Percentiles rank a stretch among this genome's conserved stretches.
Conservation (phyloP, 2,888 invertebrate species). For the Platycheirus rosarum region DNA sequence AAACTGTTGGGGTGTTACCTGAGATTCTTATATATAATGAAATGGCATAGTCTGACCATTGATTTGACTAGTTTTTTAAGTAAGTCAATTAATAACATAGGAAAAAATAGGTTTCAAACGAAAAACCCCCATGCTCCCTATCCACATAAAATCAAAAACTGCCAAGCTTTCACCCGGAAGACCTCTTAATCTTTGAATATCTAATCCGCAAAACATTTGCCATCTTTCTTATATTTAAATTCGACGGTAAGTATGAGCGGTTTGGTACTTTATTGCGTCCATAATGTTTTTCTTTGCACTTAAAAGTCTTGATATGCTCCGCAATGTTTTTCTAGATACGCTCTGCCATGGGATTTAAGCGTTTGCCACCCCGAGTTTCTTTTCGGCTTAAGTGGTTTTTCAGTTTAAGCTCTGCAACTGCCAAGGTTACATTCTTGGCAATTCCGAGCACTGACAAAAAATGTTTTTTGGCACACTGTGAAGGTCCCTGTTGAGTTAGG, state of each 20-base stretch:
- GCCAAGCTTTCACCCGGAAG: no score
- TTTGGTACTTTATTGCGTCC: conserved; percentile 1
- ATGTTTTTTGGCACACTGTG: conserved; percentile 23
- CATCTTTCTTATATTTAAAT: conserved; percentile 14
- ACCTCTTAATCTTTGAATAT: neutral
- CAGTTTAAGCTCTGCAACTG: conserved; percentile 16
- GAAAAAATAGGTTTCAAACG: no score
- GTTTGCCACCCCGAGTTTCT: conserved; percentile 24
- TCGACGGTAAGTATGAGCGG: neutral
- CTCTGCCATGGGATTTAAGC: conserved; percentile 14
- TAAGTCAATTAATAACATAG: no score
- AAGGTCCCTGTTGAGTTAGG: conserved; percentile 20
- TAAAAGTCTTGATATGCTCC: conserved; percentile 14
- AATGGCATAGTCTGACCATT: no score
- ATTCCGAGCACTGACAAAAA: conserved; percentile 29
- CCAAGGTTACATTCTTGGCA: conserved; percentile 18
- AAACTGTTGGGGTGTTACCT: no score
- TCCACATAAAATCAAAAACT: no score
- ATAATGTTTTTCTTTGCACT: conserved; percentile 23
- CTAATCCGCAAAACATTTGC: conserved; percentile 17
- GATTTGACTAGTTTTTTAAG: no score
- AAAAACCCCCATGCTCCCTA: no score
- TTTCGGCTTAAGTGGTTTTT: conserved; percentile 18
- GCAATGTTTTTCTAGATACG: conserved; percentile 9
- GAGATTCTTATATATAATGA: no score